phyloP scores from a whole-genome alignment of 2,797 vertebrate genomes.

The Cryptoblepharus egeriae region DNA sequence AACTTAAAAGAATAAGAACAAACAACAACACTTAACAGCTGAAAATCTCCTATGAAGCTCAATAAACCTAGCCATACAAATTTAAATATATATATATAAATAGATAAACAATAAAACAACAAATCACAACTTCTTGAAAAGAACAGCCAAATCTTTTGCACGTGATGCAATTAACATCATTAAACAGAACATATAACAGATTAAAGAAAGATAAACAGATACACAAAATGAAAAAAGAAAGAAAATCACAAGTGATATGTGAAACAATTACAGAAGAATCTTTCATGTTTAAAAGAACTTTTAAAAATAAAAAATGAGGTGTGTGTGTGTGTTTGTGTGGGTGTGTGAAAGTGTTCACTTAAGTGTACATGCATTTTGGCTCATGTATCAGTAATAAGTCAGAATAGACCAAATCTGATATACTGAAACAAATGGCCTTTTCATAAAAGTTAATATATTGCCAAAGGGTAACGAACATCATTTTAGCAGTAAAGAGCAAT shows the following conservation, averaged over 20 bases:
- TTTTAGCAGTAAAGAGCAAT: conserved; percentile 64
- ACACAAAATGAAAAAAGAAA: conserved; percentile 57
- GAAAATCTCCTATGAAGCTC: conserved; percentile 72
- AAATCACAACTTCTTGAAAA: conserved; percentile 48
- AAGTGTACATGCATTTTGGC: conserved; percentile 32
- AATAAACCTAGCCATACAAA: conserved; percentile 64
- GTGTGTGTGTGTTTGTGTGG: conserved; percentile 58
- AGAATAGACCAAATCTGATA: conserved; percentile 64
- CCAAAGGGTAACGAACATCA: conserved; percentile 63
- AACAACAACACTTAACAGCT: conserved; percentile 66
- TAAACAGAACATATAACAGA: conserved; percentile 72
- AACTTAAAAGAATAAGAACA: conserved; percentile 68
- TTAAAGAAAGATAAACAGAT: conserved; percentile 1
- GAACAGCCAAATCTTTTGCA: conserved; percentile 69
- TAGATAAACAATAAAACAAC: conserved; percentile 65
- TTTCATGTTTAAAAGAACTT: conserved; percentile 68
- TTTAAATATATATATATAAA: conserved; percentile 72
- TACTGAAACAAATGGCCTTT: conserved; percentile 71
- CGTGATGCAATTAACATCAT: conserved; percentile 70
- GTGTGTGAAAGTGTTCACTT: not conserved
- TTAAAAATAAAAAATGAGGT: conserved; percentile 38
- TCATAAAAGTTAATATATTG: conserved; percentile 75
- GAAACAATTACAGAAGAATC: conserved; percentile 72
- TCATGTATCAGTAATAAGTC: conserved; percentile 70
- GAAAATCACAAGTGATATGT: conserved; percentile 66